Conservation (phyloP, 2,113 vertebrate genomes). For the Scomber japonicus region DNA sequence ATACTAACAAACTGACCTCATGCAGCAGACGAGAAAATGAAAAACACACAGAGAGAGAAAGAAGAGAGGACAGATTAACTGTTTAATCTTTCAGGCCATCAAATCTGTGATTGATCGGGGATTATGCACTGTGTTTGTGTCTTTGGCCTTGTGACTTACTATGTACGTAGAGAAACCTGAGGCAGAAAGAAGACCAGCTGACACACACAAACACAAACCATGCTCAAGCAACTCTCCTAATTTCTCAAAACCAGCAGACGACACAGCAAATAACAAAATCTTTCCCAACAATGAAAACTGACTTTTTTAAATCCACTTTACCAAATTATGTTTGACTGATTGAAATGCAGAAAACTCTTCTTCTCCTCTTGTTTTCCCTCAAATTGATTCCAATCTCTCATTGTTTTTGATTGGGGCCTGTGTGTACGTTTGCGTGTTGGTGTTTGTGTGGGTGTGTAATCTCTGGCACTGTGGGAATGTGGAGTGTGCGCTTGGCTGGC, state of each 20-base stretch:
- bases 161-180: slow-evolving; percentile 40
- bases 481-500: slow-evolving; percentile 72
- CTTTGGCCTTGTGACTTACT: slow-evolving; percentile 46
- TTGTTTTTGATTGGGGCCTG: slow-evolving; percentile 47
- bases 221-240: background rate
- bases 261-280: background rate
- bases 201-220: slow-evolving; percentile 7
- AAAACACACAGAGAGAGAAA: slow-evolving; percentile 47
- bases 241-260: background rate
- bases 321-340: slow-evolving; percentile 30
- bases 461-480: slow-evolving; percentile 62
- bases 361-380: background rate
- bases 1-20: slow-evolving; percentile 18
- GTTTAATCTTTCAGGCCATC: slow-evolving; percentile 75
- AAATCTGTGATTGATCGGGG: slow-evolving; percentile 80
- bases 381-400: slow-evolving; percentile 50
- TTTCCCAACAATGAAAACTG: slow-evolving; percentile 5
- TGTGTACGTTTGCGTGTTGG: background rate
- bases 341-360: slow-evolving; percentile 10
- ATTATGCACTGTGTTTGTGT: slow-evolving; percentile 64
- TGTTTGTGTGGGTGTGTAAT: slow-evolving; percentile 68
- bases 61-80: slow-evolving; percentile 67
- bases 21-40: slow-evolving; percentile 41
- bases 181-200: background rate
- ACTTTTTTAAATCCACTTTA: slow-evolving; percentile 22